Percentiles rank a stretch among this genome's conserved stretches.
These are phyloP conservation scores for Dicyrtoma fusca DNA, from an alignment of 2,888 invertebrate species.

Conservation along the genomic window DNA sequence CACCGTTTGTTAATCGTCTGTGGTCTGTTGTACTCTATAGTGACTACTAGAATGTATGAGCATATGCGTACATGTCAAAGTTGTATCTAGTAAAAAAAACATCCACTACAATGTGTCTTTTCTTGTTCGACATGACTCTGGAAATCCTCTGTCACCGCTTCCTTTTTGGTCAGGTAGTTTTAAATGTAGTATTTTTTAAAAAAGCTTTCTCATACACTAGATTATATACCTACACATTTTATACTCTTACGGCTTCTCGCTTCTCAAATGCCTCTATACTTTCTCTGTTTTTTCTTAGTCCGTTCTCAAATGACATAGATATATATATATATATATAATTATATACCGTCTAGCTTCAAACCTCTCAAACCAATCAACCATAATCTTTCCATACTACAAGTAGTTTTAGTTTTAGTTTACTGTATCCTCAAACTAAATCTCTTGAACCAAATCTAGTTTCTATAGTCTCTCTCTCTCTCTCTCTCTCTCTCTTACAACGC, in stretches of 20 bases:
- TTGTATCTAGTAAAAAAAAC: neutral
- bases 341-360: neutral
- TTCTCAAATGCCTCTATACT: neutral
- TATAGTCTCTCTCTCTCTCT: too few relatives aligned
- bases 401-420: too few relatives aligned
- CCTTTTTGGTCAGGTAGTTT: neutral
- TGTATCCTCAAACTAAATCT: too few relatives aligned
- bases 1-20: too few relatives aligned
- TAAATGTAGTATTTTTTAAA: neutral
- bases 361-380: too few relatives aligned
- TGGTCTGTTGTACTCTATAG: too few relatives aligned
- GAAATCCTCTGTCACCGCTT: conserved; percentile 18
- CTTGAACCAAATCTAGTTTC: too few relatives aligned
- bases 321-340: neutral
- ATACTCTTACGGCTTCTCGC: neutral
- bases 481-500: conserved; percentile 1
- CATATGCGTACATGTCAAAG: too few relatives aligned
- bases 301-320: neutral
- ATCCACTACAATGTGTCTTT: conserved; percentile 2
- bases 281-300: neutral
- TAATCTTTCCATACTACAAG: too few relatives aligned
- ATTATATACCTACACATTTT: neutral
- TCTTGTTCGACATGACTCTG: neutral
- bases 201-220: neutral
- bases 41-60: too few relatives aligned